Conservation (phyloP, 2,797 vertebrate species). For the Oreochromis grahami region DNA sequence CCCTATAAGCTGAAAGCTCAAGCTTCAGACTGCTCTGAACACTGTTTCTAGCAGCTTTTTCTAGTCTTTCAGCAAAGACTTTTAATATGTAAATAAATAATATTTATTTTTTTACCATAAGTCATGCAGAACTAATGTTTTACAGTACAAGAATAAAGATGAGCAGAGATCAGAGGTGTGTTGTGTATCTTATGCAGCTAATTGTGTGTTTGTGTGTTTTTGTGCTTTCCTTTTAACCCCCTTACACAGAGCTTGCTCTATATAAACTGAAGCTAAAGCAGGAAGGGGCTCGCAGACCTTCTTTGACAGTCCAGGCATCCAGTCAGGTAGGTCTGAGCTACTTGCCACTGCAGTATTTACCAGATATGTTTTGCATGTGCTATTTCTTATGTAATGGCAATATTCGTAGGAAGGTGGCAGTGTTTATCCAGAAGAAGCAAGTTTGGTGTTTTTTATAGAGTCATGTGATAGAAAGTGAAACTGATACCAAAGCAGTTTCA, state of each 20-base stretch:
- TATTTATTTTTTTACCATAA: background rate
- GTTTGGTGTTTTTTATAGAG: background rate
- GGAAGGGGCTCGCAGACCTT: constrained; percentile 80
- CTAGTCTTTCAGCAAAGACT: background rate
- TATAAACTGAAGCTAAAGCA: constrained; percentile 81
- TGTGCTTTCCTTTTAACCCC: background rate
- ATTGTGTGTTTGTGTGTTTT: background rate
- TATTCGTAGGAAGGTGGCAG: constrained; percentile 49
- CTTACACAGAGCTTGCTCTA: constrained; percentile 77
- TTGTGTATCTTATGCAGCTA: background rate
- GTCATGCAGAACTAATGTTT: background rate
- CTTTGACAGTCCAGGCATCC: constrained; percentile 52
- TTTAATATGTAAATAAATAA: background rate
- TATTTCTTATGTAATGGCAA: background rate
- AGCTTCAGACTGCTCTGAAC: background rate
- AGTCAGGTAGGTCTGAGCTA: constrained; percentile 70
- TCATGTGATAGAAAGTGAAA: constrained; percentile 60
- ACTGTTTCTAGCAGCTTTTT: background rate
- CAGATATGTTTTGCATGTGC: background rate
- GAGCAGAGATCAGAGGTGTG: background rate
- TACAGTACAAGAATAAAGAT: background rate
- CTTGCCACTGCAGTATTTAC: background rate
- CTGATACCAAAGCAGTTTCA: constrained; percentile 41
- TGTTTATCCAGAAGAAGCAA: background rate
- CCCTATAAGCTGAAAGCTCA: background rate